Base-by-base conservation (phyloP, 2,797 vertebrate genomes). In the Echeneis naucrates region DNA sequence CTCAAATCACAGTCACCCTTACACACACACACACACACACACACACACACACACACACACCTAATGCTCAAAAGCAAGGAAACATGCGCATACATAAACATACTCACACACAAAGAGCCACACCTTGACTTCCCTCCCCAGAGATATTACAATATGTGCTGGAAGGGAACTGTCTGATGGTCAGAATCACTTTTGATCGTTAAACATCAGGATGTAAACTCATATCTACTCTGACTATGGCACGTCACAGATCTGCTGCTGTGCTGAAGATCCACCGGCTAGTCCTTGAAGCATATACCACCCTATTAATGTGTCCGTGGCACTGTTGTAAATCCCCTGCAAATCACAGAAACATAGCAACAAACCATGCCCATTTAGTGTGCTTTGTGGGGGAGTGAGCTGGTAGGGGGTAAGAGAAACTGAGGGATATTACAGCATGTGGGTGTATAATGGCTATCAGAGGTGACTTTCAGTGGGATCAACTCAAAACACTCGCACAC, bases 381-480 rank as follows among this genome's bases (percentile, higher is more conserved):
- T 60, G 77, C 68, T 27, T 73, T 88, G 89, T 86, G 88, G 88
- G 90, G 88, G 89, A 82, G 90, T 78, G 78, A 87, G 85, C 80
- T 71, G 77, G 87, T 84, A 66, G 87, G 89, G 87, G 88, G 90
- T 87, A 87, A 74, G 84, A 81, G 81, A 87, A 90, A 92, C 81
- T 62, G 88, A 88, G 88, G 90, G 88, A 87, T 90, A 84, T 90
- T 90, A 88, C 52, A 71, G 81, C 3, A 57, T 3, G 90, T 91
- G 92, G 90, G 90, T 87, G 92, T 89, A 82, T 90, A 92, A 93
- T 92, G 89, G 82, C 85, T 80, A 87, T 91, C 88, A 92, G 89
- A 91, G 92, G 92, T 93, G 92, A 93, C 88, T 91, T 91, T 93
- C 86, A 88, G 87, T 88, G 82, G 86, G 88, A 92, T 91, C 85